Base-by-base conservation (phyloP, 2,888 invertebrate species). In the Cistogaster globosa region DNA sequence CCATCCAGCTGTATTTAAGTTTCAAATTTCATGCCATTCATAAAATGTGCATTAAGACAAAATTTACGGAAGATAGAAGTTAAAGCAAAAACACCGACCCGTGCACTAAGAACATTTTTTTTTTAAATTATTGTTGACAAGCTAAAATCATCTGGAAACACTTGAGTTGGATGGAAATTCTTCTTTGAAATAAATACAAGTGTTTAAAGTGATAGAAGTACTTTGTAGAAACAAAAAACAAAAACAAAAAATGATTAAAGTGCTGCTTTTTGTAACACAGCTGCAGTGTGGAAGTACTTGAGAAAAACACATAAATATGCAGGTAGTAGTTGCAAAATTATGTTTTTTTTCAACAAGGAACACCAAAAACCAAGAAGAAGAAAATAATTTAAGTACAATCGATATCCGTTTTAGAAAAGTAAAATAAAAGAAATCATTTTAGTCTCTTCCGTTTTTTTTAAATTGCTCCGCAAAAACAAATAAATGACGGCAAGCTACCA, bases 21-120 rank as follows among this genome's bases (percentile, higher is more conserved):
- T 60, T 83, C 72, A 83, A 60, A 77, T 83, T 83, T 62, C 83
- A 67, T 20, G 45, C 55, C 71, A 72, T 67, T 67, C 77, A 72
- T 38, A 45, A 67, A 65, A 57, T 76, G 65, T 79, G 72, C 72
- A 72, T 65, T 79, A 51, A 58, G 18, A n/a, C 36, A 60, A 42
- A 75, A 81, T 67, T 72, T 71, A 58, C 38, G 42, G 69, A 32
- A 72, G 63, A 82, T 65, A 58, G 5, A 55, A 11, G 6, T 71
- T 20, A 32, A 48, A 65, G 57, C 51, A 74, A 45, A 32, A 55
- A 42, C 14, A 65, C 42, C 42, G 42, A 42, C 42, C 42, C 7
- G 53, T 62, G 58, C 57, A 36, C 36, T 67, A 57, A 63, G 42
- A 69, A 62, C 14, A 62, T 45, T 63, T 68, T n/a, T 63, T 63